Conservation (phyloP, 2,888 invertebrate species). For the Strigamia maritima region DNA sequence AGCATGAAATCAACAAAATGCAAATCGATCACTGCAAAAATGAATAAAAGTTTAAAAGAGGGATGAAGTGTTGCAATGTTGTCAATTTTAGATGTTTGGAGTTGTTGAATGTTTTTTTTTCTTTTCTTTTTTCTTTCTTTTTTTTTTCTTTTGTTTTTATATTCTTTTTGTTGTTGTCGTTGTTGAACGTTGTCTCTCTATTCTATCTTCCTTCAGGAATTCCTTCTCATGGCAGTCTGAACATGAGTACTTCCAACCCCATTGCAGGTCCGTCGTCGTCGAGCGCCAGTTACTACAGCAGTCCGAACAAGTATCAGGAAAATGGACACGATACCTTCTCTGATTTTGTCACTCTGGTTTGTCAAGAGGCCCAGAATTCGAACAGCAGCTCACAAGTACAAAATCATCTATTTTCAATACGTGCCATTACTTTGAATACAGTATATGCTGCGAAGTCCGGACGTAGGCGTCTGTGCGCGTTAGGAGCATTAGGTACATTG, state of each 20-base stretch:
- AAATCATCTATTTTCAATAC: too few species aligned
- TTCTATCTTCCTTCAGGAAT: conserved; percentile 39
- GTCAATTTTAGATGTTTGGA: neutral
- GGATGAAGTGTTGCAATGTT: neutral
- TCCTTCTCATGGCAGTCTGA: conserved; percentile 41
- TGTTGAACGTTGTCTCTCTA: neutral
- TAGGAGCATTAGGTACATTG: too few species aligned
- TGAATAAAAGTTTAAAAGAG: neutral
- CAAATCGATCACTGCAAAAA: neutral
- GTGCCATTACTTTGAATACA: too few species aligned
- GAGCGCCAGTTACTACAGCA: conserved; percentile 44
- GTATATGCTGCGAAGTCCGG: too few species aligned
- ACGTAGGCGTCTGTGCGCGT: too few species aligned
- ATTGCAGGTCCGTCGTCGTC: conserved; percentile 41
- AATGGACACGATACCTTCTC: conserved; percentile 81
- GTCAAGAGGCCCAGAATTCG: conserved; percentile 83
- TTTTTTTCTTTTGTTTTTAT: neutral
- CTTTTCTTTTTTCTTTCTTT: too few species aligned
- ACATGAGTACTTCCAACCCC: conserved; percentile 38
- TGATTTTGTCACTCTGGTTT: conserved; percentile 95
- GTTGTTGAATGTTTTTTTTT: neutral
- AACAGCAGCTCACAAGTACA: conserved; percentile 51
- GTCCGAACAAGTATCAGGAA: conserved; percentile 69
- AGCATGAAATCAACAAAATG: too few species aligned
- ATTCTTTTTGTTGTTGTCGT: neutral